Evolutionary conservation across 2,797 vertebrate species (phyloP).

Genomic region (Galaxias olidus): DNA sequence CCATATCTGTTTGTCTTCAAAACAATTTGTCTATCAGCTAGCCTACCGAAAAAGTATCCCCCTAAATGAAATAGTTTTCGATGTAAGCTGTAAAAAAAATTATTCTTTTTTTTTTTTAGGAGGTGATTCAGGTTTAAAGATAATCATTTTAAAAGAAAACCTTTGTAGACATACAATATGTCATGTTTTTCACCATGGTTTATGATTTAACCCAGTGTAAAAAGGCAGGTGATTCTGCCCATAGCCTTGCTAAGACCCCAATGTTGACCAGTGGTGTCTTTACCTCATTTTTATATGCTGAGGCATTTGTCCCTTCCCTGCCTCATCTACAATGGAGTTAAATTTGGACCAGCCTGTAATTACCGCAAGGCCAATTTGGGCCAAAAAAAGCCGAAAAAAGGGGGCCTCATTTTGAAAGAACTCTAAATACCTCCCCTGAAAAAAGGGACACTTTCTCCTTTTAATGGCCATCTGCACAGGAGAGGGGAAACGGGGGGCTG

Average conservation of each 20-base stretch:
- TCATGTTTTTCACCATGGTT: no score
- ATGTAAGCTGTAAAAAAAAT: no score
- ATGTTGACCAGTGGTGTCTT: slow-evolving; percentile 14
- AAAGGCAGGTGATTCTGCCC: background rate
- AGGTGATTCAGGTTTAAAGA: no score
- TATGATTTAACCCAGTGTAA: background rate
- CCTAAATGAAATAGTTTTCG: no score
- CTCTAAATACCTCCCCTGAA: slow-evolving; percentile 92
- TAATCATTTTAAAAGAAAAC: no score
- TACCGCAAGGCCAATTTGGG: slow-evolving; percentile 69
- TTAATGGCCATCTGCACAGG: slow-evolving; percentile 99
- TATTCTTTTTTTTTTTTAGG: no score
- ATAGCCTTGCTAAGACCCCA: background rate
- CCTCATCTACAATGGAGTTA: slow-evolving; percentile 44
- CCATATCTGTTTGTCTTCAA: slow-evolving; percentile 69
- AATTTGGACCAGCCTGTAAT: slow-evolving; percentile 66
- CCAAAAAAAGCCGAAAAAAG: slow-evolving; percentile 81
- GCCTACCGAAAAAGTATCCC: no score
- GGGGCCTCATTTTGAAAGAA: slow-evolving; percentile 92
- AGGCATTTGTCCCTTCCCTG: slow-evolving; percentile 20
- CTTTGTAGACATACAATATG: no score
- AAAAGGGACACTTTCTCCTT: slow-evolving; percentile 95
- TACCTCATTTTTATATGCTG: slow-evolving; percentile 9
- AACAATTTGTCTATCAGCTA: slow-evolving; percentile 50
- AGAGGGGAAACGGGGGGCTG: slow-evolving; percentile 94